These are phyloP conservation scores for Patella vulgata DNA, from an alignment of 1,140 invertebrate species.

Conservation along the genomic window DNA sequence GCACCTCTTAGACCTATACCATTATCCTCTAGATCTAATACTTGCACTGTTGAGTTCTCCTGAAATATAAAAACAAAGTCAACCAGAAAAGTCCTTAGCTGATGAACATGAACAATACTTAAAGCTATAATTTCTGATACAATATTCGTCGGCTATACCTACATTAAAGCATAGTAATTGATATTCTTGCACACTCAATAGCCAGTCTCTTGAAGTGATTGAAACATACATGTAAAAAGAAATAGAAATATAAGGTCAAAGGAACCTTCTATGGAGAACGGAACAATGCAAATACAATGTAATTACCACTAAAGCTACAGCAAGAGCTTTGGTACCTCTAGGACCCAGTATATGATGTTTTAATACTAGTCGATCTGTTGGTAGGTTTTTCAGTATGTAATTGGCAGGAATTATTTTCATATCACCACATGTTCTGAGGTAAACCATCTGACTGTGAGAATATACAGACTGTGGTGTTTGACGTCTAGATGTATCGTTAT, in stretches of 20 bases:
- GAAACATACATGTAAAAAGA: no score
- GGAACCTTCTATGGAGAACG: no score
- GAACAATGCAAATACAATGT: not conserved
- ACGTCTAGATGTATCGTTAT: slow-evolving; percentile 3
- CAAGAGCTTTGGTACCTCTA: slow-evolving; percentile 40
- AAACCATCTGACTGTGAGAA: slow-evolving; percentile 36
- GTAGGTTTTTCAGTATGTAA: slow-evolving; percentile 29
- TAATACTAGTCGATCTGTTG: slow-evolving; percentile 23
- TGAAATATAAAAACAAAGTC: slow-evolving; percentile 19
- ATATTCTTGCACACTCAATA: no score
- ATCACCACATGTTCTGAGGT: slow-evolving; percentile 30
- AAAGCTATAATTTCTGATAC: no score
- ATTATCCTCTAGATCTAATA: slow-evolving; percentile 55
- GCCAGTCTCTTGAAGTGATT: no score
- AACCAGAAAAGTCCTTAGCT: no score
- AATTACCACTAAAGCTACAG: slow-evolving; percentile 46
- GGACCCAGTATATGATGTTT: slow-evolving; percentile 42
- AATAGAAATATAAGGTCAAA: no score
- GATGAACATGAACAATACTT: no score
- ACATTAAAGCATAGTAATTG: no score
- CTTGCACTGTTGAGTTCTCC: slow-evolving; percentile 53
- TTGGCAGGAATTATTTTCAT: slow-evolving; percentile 31
- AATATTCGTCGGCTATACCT: no score
- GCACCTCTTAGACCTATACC: slow-evolving; percentile 50
- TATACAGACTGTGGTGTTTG: slow-evolving; percentile 3